These are phyloP conservation scores for Presbytis comata DNA, from an alignment of 2,797 vertebrate species.

Conservation along the genomic window DNA sequence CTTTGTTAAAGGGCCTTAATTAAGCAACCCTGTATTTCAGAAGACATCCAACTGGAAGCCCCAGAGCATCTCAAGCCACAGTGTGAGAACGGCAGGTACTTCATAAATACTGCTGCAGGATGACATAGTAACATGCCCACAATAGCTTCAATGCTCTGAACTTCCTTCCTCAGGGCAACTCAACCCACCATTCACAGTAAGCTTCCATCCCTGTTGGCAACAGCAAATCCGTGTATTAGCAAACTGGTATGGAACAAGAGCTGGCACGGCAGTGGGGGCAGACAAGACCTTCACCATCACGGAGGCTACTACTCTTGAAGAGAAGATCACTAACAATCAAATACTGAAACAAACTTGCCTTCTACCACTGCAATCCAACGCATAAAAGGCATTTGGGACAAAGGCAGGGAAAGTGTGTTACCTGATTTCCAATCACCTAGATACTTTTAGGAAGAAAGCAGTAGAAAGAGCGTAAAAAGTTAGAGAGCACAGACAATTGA, in stretches of 20 bases:
- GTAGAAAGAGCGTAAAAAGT: not conserved
- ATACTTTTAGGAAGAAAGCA: not conserved
- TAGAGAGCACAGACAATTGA: not conserved
- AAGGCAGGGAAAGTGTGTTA: not conserved
- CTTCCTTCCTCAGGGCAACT: not conserved
- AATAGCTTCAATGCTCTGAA: not conserved
- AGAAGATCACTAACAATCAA: not conserved
- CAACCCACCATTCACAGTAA: not conserved
- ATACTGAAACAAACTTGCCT: not conserved
- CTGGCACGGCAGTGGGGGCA: not conserved
- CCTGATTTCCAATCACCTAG: not conserved
- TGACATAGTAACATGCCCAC: not conserved
- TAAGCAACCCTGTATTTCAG: not conserved
- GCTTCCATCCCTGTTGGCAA: not conserved
- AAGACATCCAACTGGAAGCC: not conserved
- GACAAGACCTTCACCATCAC: not conserved
- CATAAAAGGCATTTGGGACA: not conserved
- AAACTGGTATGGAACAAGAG: not conserved
- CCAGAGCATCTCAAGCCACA: not conserved
- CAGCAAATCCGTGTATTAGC: not conserved
- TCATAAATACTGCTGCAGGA: not conserved
- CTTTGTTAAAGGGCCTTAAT: not conserved
- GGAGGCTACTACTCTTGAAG: not conserved
- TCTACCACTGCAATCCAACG: not conserved
- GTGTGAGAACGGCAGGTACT: not conserved